phyloP scores from a whole-genome alignment of 2,113 vertebrate genomes.

The Pelecanus crispus region DNA sequence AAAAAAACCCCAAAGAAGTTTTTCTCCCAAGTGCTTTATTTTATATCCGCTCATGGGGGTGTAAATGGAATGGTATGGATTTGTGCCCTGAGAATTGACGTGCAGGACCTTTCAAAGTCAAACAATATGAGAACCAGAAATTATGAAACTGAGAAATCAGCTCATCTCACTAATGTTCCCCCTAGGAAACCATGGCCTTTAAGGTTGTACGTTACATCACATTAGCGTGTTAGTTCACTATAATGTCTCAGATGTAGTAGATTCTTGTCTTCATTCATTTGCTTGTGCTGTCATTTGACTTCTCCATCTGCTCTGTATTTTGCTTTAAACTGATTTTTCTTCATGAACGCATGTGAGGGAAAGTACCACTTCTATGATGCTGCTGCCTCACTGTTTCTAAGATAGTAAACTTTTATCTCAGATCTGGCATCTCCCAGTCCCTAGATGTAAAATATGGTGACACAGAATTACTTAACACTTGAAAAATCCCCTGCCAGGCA shows the following conservation, averaged over 20 bases:
- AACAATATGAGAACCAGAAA: background rate
- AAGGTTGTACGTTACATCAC: background rate
- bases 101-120: background rate
- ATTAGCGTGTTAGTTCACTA: background rate
- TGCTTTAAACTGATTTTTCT: background rate
- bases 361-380: background rate
- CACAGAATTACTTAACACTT: constrained; percentile 75
- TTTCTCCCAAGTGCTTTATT: background rate
- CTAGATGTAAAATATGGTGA: constrained; percentile 67
- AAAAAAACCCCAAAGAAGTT: background rate
- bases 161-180: background rate
- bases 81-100: background rate
- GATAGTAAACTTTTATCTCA: background rate
- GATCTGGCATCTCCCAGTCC: constrained; percentile 23
- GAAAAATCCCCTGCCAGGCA: constrained; percentile 69
- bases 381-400: background rate
- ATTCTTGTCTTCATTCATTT: background rate
- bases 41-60: background rate
- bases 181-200: background rate
- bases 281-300: background rate
- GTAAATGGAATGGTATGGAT: background rate
- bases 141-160: background rate
- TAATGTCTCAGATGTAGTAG: background rate
- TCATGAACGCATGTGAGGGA: background rate
- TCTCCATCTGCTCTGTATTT: background rate